Base-by-base conservation (phyloP, 2,113 vertebrate species). In the Oreochromis niloticus region DNA sequence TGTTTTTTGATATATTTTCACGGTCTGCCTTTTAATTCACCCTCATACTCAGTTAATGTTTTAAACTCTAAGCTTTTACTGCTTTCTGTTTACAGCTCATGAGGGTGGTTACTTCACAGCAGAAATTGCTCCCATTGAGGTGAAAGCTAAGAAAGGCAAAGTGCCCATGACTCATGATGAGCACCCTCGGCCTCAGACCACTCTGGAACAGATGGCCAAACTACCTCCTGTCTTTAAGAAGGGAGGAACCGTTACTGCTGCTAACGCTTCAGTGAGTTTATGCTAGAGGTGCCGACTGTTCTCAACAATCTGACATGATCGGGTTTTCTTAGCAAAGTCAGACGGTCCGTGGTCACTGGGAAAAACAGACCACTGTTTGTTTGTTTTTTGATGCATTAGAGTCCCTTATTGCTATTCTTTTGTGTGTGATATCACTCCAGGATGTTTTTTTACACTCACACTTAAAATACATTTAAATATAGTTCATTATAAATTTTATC, bases 41-140 rank as follows among this genome's bases (percentile, higher is more conserved):
- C 3, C 3, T 14, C 41, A 6, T 14, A 57, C 3, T 6, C 22
- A 6, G 2, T 57, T 55, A 11, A 73, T 22, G 63, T 41, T 68
- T 24, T 41, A 50, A 59, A 34, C 14, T 14, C 17, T 85, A 4
- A 54, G 75, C 82, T 14, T 3, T 41, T n/a, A 80, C 19, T 43
- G 75, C 27, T 32, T 36, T 85, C 7, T 88, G 0, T 83, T 89
- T 79, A 4, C 94, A 99, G 98, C 98, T 93, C 96, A 97, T 0
- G 98, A 99, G 6, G 97, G 96, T 2, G 98, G 98, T 52, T 87
- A 96, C 94, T 99, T 96, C 39, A 97, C 93, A 1, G 96, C 97
- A 83, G 99, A 99, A 95, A 98, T 99, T 90, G 97, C 93, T 27
- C 97, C 98, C n/a, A 91, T 99, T 54, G 98, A 99, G 48, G 97